Percentiles rank a stretch among this genome's conserved stretches.
Evolutionary conservation across 2,113 vertebrate species (phyloP).

Genomic region (Lepidothrix coronata): DNA sequence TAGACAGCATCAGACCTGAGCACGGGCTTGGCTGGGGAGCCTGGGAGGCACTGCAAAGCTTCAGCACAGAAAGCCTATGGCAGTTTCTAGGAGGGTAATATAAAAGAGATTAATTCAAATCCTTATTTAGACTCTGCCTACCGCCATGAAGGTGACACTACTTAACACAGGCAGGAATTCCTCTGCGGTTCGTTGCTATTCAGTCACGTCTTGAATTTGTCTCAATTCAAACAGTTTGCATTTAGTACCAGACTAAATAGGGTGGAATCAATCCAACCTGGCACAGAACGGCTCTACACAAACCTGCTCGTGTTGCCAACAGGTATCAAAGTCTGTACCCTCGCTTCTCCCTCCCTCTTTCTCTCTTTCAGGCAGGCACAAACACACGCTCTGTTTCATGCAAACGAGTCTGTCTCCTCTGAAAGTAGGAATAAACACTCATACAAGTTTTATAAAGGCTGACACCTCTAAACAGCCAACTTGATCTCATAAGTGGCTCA

Average conservation of each 20-base stretch:
- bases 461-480: not conserved
- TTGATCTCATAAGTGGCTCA: not conserved
- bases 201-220: not conserved
- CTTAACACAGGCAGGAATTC: conserved; percentile 34
- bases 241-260: conserved; percentile 2
- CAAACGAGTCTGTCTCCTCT: not conserved
- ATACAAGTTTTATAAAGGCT: conserved; percentile 25
- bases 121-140: conserved; percentile 27
- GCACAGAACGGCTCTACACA: not conserved
- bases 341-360: not conserved
- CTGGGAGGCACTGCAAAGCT: not conserved
- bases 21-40: not conserved
- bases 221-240: conserved; percentile 10
- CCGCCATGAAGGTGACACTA: conserved; percentile 58
- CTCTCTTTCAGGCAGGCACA: not conserved
- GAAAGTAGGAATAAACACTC: not conserved
- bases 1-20: not conserved
- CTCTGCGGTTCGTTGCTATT: not conserved
- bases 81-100: not conserved
- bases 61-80: not conserved
- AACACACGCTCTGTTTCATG: not conserved
- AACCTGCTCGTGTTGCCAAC: conserved; percentile 55
- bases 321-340: conserved; percentile 62
- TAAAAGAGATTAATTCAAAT: conserved; percentile 6
- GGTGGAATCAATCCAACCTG: conserved; percentile 41